phyloP scores from a whole-genome alignment of 2,113 vertebrate genomes.

The Micromys minutus region DNA sequence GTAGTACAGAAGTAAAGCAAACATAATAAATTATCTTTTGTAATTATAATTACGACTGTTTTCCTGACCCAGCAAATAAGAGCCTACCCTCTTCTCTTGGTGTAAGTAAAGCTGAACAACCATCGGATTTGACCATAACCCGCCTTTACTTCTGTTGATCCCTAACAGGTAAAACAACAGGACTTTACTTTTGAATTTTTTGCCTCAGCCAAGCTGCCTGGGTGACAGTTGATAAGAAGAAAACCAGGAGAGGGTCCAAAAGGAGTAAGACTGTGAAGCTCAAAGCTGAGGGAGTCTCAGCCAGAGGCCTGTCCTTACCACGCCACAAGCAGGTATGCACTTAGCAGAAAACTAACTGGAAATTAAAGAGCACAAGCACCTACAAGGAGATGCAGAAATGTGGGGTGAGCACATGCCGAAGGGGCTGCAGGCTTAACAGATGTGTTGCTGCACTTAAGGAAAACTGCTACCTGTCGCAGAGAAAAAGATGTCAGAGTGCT shows the following conservation, averaged over 20 bases:
- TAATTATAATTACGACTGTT: not conserved
- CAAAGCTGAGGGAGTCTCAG: not conserved
- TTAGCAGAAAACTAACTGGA: not conserved
- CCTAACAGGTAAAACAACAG: constrained; percentile 60
- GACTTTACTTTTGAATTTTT: constrained; percentile 48
- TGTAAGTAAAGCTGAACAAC: constrained; percentile 10
- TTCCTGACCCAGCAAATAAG: constrained; percentile 24
- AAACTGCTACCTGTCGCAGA: constrained; percentile 6
- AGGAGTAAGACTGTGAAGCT: not conserved
- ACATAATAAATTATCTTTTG: constrained; percentile 28
- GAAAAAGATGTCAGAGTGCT: constrained; percentile 9
- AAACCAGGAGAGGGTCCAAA: constrained; percentile 48
- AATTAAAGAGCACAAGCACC: not conserved
- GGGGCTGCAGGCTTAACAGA: constrained; percentile 5
- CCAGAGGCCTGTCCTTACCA: not conserved
- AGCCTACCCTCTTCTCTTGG: not conserved
- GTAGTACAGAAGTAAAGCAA: not conserved
- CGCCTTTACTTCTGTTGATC: constrained; percentile 44
- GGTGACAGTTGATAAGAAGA: constrained; percentile 42
- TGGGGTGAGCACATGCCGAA: constrained; percentile 52
- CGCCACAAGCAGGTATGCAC: constrained; percentile 63
- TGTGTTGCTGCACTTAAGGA: constrained; percentile 24
- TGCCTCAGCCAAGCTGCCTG: constrained; percentile 53
- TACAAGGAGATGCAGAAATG: constrained; percentile 24
- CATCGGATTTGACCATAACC: not conserved